Base-by-base conservation (phyloP, 2,797 vertebrate species). In the Lagodon rhomboides region DNA sequence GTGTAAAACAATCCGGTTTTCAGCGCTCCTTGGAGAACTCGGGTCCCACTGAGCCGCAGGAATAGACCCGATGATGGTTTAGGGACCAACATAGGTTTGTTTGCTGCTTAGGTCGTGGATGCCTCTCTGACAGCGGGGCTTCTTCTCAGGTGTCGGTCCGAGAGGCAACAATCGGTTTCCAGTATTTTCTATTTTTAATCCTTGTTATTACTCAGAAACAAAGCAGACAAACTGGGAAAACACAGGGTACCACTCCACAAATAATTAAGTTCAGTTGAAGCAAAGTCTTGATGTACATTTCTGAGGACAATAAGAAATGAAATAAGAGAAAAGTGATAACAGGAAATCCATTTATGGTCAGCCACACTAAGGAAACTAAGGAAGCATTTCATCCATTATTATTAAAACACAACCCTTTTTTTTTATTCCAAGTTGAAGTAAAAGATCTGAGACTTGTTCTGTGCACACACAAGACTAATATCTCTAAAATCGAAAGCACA, bases 11-110 rank as follows among this genome's bases (percentile, higher is more conserved):
- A 92, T 93, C 91, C 55, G 68, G 69, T 79, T 73, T 88, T 79
- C 87, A 75, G 83, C 68, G 67, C 85, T 90, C 85, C 77, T 86
- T 34, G 66, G 85, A 91, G 89, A 80, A 58, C 69, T n/a, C n/a
- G 9, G 4, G 69, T 73, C 76, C 79, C 85, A 68, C 56, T 0
- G 76, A 85, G 86, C 79, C 0, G 87, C 88, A 90, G 91, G 92
- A 92, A 93, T 91, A 93, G 90, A 93, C 77, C 78, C 69, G 85
- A 84, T 89, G 90, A 92, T 77, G 81, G 87, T 90, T 83, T 17
- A 44, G 72, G 73, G 79, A 84, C 85, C 75, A 60, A 46, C 82
- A 30, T 13, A 16, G 82, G 80, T 80, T 69, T 79, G 79, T 76
- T 77, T 80, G 81, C 61, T 54, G 38, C 80, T 38, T 20, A 1